phyloP scores from a whole-genome alignment of 2,888 invertebrate genomes.

The Polydrusus pterygomalis region DNA sequence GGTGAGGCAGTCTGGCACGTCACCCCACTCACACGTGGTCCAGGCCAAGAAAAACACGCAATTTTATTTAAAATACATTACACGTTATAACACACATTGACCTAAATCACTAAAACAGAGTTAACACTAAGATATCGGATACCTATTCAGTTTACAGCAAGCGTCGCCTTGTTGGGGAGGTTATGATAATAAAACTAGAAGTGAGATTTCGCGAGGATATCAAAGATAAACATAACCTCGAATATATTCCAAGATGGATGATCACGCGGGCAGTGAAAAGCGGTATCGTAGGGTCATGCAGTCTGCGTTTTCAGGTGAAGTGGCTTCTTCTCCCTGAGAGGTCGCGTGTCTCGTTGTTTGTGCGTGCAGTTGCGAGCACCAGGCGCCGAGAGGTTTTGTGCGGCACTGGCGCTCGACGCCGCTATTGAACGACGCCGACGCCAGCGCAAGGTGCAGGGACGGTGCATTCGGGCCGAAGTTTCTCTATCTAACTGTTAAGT shows the following conservation, averaged over 20 bases:
- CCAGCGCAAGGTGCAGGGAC: constrained; percentile 63
- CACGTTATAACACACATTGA: constrained; percentile 12
- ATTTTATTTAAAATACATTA: constrained; percentile 32
- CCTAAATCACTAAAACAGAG: constrained; percentile 14
- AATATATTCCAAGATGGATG: constrained; percentile 17
- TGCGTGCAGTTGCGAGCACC: constrained; percentile 68
- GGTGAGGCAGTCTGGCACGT: constrained; percentile 70
- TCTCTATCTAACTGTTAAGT: neutral
- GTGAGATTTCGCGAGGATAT: neutral
- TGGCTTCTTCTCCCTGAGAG: constrained; percentile 48
- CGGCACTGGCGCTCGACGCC: constrained; percentile 70
- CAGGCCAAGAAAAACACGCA: constrained; percentile 50
- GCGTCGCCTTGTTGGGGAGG: constrained; percentile 3
- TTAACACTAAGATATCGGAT: constrained; percentile 1
- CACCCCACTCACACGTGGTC: constrained; percentile 71
- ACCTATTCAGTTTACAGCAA: neutral
- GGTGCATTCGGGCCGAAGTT: constrained; percentile 22
- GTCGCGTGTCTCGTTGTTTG: constrained; percentile 61
- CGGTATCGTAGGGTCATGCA: constrained; percentile 35
- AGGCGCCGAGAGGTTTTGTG: constrained; percentile 71
- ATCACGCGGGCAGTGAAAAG: constrained; percentile 24
- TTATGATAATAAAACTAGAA: neutral
- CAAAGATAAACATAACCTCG: constrained; percentile 29
- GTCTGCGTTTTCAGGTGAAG: constrained; percentile 38
- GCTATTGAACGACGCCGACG: constrained; percentile 71